Evolutionary conservation across 2,797 vertebrate species (phyloP).

Genomic region (Apogon hyalosoma): DNA sequence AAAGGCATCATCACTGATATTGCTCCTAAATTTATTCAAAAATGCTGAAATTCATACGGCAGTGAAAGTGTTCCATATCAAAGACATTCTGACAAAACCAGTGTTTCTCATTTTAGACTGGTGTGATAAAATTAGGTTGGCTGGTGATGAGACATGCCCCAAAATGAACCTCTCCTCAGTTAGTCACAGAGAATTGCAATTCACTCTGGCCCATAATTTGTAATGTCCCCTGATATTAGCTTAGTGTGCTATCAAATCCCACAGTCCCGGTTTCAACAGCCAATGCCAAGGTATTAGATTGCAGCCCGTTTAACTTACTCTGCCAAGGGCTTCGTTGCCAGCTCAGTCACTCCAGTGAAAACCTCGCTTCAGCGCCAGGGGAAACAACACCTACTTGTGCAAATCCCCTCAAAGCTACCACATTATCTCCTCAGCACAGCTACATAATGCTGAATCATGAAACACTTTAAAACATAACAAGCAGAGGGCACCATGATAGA

Average conservation of each 20-base stretch:
- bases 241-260: slow-evolving; percentile 61
- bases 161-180: slow-evolving; percentile 53
- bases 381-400: slow-evolving; percentile 59
- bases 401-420: slow-evolving; percentile 69
- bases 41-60: too few relatives aligned
- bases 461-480: slow-evolving; percentile 26
- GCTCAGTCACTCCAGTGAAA: slow-evolving; percentile 39
- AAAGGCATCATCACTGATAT: too few relatives aligned
- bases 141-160: slow-evolving; percentile 17
- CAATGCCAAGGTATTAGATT: slow-evolving; percentile 61
- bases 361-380: slow-evolving; percentile 13
- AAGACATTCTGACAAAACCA: slow-evolving; percentile 5
- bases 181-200: slow-evolving; percentile 61
- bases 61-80: background rate
- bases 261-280: slow-evolving; percentile 46
- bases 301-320: slow-evolving; percentile 43
- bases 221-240: slow-evolving; percentile 61
- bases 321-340: slow-evolving; percentile 48
- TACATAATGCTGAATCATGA: slow-evolving; percentile 55
- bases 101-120: background rate
- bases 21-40: too few relatives aligned
- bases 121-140: slow-evolving; percentile 18
- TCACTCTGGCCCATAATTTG: slow-evolving; percentile 54
- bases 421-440: slow-evolving; percentile 59
- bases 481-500: slow-evolving; percentile 17